Evolutionary conservation across 2,888 invertebrate species (phyloP).

Genomic region (Sarcophaga caerulescens): DNA sequence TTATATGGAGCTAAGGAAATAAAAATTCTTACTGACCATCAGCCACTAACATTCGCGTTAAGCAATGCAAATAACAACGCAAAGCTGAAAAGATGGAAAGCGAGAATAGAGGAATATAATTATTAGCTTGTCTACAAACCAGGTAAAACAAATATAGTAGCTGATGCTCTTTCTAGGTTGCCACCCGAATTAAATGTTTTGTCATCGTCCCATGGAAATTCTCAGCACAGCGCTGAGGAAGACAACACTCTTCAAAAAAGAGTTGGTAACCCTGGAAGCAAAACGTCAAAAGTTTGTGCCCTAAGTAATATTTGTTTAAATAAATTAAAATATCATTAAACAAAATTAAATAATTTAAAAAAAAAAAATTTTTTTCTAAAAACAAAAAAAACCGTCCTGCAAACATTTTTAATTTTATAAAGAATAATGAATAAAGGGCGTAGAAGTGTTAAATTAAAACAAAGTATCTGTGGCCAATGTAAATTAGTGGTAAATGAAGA

Average conservation of each 20-base stretch:
- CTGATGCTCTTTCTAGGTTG: conserved; percentile 40
- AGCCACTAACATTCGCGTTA: conserved; percentile 42
- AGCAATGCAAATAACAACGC: conserved; percentile 41
- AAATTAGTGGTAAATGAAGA: too few relatives aligned
- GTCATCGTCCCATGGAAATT: not conserved
- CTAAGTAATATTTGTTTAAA: too few relatives aligned
- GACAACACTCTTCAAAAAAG: not conserved
- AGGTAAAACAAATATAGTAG: conserved; percentile 53
- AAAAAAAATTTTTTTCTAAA: too few relatives aligned
- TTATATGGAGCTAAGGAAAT: conserved; percentile 48
- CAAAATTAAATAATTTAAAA: too few relatives aligned
- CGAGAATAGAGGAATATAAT: conserved; percentile 64
- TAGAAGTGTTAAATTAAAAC: too few relatives aligned
- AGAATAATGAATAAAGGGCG: too few relatives aligned
- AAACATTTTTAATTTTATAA: too few relatives aligned
- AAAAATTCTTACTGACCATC: conserved; percentile 45
- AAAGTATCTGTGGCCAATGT: too few relatives aligned
- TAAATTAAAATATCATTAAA: too few relatives aligned
- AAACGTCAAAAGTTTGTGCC: too few relatives aligned
- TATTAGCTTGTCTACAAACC: conserved; percentile 58
- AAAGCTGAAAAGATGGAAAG: conserved; percentile 55
- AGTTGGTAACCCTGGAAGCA: too few relatives aligned
- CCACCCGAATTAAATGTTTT: conserved; percentile 4
- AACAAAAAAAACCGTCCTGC: too few relatives aligned
- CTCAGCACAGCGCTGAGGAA: conserved; percentile 18